phyloP scores from a whole-genome alignment of 2,113 vertebrate species.

The Carassius auratus region DNA sequence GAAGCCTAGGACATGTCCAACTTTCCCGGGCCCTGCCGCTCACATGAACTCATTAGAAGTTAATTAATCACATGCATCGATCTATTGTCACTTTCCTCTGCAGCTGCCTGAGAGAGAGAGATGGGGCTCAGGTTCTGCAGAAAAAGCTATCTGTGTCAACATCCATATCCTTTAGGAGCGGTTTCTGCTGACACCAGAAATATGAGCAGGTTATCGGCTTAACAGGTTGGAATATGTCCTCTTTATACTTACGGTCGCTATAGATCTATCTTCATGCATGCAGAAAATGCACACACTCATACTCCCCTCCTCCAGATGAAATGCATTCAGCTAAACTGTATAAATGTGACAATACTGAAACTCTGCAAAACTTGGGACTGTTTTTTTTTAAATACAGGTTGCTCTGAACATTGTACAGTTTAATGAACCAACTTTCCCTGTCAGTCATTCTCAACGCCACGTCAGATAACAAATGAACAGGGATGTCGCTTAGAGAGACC shows the following conservation, averaged over 20 bases:
- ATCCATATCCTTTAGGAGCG: slow-evolving; percentile 35
- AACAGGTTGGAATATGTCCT: slow-evolving; percentile 29
- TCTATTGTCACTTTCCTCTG: slow-evolving; percentile 71
- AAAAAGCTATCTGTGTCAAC: slow-evolving; percentile 48
- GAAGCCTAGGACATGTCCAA: slow-evolving; percentile 62
- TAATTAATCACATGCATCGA: slow-evolving; percentile 81
- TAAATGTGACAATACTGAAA: not conserved
- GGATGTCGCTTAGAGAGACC: too few species aligned
- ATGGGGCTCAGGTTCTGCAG: slow-evolving; percentile 65
- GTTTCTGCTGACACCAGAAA: slow-evolving; percentile 26
- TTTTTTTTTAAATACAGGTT: not conserved
- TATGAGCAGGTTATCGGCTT: slow-evolving; percentile 36
- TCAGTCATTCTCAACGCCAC: too few species aligned
- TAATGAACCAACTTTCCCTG: not conserved
- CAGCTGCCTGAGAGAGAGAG: slow-evolving; percentile 57
- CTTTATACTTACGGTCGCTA: slow-evolving; percentile 10
- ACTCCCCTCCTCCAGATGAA: slow-evolving; percentile 11
- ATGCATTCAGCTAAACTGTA: not conserved
- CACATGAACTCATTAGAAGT: slow-evolving; percentile 81
- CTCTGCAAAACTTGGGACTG: not conserved
- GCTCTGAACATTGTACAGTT: not conserved
- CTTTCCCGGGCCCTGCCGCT: slow-evolving; percentile 68
- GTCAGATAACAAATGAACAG: too few species aligned
- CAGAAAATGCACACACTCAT: not conserved
- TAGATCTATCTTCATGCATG: not conserved